These are phyloP conservation scores for Iphiclides podalirius DNA, from an alignment of 2,888 invertebrate genomes.

Conservation along the genomic window DNA sequence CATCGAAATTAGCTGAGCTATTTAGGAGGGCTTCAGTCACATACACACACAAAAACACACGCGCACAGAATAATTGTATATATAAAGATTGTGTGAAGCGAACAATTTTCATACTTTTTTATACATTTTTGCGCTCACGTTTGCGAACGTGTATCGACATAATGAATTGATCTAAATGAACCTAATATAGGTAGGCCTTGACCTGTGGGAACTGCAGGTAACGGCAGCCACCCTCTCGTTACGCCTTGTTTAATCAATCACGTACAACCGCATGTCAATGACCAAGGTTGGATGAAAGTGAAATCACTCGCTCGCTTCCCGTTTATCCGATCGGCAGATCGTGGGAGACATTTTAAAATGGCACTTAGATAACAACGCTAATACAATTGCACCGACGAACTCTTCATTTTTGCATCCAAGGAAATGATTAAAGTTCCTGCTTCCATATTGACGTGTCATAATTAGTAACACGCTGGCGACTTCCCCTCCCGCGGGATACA, in stretches of 20 bases:
- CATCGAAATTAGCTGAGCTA: too few relatives aligned
- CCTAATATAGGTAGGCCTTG: too few relatives aligned
- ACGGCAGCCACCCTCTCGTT: not conserved
- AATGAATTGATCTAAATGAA: too few relatives aligned
- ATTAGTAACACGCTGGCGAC: not conserved
- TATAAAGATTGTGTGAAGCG: too few relatives aligned
- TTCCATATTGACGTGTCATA: not conserved
- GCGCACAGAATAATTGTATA: too few relatives aligned
- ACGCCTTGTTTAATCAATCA: not conserved
- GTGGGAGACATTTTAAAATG: conserved; percentile 46
- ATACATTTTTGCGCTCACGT: too few relatives aligned
- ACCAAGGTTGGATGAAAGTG: conserved; percentile 64
- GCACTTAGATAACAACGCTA: conserved; percentile 13
- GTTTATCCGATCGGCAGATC: conserved; percentile 43
- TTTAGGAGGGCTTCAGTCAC: too few relatives aligned
- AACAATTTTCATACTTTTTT: too few relatives aligned
- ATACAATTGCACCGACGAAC: conserved; percentile 19
- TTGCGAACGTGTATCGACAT: too few relatives aligned
- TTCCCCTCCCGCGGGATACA: conserved; percentile 1
- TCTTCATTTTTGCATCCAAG: conserved; percentile 1
- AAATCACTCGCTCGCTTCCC: conserved; percentile 54
- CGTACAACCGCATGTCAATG: conserved; percentile 44
- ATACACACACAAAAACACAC: too few relatives aligned
- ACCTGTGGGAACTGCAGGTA: too few relatives aligned
- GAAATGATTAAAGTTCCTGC: conserved; percentile 15